Evolutionary conservation across 1,140 invertebrate species (phyloP).

Genomic region (Heliconius himera): DNA sequence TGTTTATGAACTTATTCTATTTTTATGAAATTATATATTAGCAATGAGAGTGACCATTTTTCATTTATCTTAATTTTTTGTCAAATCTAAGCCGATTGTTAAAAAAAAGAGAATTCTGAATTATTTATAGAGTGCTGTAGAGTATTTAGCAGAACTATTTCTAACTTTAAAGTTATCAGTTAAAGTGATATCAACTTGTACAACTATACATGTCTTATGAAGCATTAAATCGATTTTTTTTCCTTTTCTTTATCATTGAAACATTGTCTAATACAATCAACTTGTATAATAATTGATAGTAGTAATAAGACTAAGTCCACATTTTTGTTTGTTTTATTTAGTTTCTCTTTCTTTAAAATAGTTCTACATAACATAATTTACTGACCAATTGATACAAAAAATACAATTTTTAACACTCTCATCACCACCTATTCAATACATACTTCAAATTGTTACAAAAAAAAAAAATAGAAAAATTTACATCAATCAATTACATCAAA

Average conservation of each 20-base stretch:
- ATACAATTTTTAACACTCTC: background rate
- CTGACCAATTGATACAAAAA: no score
- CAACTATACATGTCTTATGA: background rate
- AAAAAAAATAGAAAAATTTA: constrained; percentile 1
- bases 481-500: background rate
- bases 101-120: background rate
- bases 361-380: no score
- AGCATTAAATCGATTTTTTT: background rate
- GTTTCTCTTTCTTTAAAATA: no score
- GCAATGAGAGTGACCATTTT: background rate
- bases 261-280: background rate
- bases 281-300: no score
- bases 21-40: constrained; percentile 1
- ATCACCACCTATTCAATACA: background rate
- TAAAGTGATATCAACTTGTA: background rate
- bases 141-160: background rate
- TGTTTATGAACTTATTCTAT: background rate
- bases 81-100: no score
- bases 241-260: background rate
- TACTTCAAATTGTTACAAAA: background rate
- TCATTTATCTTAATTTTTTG: no score
- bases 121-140: background rate
- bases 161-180: background rate
- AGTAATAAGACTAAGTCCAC: no score
- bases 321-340: no score